Percentiles rank a stretch among this genome's conserved stretches.
These are phyloP conservation scores for Actinernus sp. DNA, from an alignment of 92 coral and sea anemone genomes.

Conservation along the genomic window DNA sequence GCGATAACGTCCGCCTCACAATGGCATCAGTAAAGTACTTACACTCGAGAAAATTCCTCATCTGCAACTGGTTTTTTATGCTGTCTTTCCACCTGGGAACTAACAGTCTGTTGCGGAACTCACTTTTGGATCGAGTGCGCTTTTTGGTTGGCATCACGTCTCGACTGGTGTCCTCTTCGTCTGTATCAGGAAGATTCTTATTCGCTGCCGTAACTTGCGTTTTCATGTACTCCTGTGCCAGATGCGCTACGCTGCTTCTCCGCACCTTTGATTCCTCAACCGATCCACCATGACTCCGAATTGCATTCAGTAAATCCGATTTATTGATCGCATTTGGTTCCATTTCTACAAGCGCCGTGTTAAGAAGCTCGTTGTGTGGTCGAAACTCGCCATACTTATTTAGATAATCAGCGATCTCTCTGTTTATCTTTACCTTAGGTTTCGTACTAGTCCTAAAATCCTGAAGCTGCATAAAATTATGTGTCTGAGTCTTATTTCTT, in stretches of 20 bases:
- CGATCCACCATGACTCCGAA: constrained; percentile 59
- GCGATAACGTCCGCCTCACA: constrained; percentile 67
- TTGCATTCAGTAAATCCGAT: constrained; percentile 67
- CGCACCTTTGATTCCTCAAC: constrained; percentile 22
- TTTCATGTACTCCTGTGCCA: constrained; percentile 65
- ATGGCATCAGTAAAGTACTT: constrained; percentile 86
- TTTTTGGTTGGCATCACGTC: constrained; percentile 1
- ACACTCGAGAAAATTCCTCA: constrained; percentile 88
- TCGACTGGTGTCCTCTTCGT: constrained; percentile 52
- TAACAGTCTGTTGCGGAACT: constrained; percentile 16
- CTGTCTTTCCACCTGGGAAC: constrained; percentile 79
- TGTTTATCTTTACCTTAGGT: constrained; percentile 58
- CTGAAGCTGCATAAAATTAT: constrained; percentile 67
- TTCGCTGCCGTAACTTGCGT: constrained; percentile 33
- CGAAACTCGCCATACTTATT: constrained; percentile 74
- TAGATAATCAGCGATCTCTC: constrained; percentile 77
- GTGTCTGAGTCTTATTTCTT: constrained; percentile 73
- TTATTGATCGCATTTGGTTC: constrained; percentile 53
- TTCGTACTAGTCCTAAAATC: constrained; percentile 41
- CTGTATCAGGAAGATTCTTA: constrained; percentile 40
- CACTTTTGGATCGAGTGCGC: constrained; percentile 15
- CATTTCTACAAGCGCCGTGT: constrained; percentile 34
- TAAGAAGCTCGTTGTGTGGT: constrained; percentile 29
- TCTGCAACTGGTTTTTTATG: constrained; percentile 68
- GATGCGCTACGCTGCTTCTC: constrained; percentile 69